A percentile compares a stretch with the other conserved stretches of the same genome.
These are phyloP conservation scores for Notechis scutatus DNA, from an alignment of 2,113 vertebrate species.

Conservation along the genomic window DNA sequence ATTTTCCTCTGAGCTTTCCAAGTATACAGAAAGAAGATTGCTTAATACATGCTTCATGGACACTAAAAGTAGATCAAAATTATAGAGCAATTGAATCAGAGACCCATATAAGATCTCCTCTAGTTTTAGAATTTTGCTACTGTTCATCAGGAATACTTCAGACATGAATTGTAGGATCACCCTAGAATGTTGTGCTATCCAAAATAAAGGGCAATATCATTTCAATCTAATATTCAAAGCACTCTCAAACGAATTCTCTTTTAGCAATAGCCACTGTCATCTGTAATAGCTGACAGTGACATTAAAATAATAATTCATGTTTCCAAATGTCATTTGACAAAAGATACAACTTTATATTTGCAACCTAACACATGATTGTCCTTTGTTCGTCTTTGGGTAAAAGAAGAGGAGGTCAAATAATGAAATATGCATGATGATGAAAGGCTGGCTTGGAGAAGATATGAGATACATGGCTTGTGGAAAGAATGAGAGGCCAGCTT, in stretches of 20 bases:
- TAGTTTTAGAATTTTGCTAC: not conserved
- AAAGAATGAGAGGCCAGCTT: not conserved
- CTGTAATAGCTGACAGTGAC: not conserved
- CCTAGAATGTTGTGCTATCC: not conserved
- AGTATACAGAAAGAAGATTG: not conserved
- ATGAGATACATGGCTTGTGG: not conserved
- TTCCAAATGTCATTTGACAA: not conserved
- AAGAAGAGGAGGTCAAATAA: not conserved
- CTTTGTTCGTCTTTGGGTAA: not conserved
- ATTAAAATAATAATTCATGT: not conserved
- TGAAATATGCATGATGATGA: not conserved
- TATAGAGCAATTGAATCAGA: not conserved
- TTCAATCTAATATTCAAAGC: not conserved
- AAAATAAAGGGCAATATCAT: not conserved
- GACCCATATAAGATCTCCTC: not conserved
- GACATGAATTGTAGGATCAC: not conserved
- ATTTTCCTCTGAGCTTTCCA: not conserved
- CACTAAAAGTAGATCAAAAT: not conserved
- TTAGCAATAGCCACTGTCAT: not conserved
- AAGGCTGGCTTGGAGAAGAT: not conserved
- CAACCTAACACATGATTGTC: not conserved
- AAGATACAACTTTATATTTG: not conserved
- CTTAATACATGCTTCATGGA: not conserved
- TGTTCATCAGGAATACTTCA: not conserved
- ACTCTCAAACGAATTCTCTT: not conserved